These are phyloP conservation scores for Ganaspis brasiliensis DNA, from an alignment of 2,888 invertebrate species.

Conservation along the genomic window DNA sequence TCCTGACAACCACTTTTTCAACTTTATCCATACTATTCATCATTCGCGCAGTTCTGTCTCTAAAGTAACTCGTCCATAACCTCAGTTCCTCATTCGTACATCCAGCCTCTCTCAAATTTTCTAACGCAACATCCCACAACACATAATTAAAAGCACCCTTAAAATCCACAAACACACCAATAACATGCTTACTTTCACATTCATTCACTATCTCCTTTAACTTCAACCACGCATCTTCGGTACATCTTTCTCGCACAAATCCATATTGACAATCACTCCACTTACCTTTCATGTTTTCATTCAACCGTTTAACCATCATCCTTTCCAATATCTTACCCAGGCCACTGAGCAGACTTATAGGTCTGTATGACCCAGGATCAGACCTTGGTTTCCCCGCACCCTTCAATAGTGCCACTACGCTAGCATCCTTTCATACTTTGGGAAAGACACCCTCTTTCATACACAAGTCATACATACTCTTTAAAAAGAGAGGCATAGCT, in stretches of 20 bases:
- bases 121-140: conserved; percentile 19
- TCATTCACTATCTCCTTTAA: not conserved
- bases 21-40: not conserved
- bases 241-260: conserved; percentile 13
- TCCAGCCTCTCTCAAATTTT: conserved; percentile 22
- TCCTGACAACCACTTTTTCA: not conserved
- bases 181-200: not conserved
- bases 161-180: conserved; percentile 17
- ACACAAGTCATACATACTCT: not conserved
- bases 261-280: conserved; percentile 42
- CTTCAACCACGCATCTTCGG: conserved; percentile 39
- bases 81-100: conserved; percentile 53
- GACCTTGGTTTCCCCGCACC: not conserved
- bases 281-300: not conserved
- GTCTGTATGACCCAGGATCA: conserved; percentile 34
- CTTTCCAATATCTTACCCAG: conserved; percentile 44
- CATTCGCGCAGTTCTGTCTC: conserved; percentile 13
- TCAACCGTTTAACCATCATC: conserved; percentile 14
- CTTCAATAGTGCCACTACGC: conserved; percentile 26
- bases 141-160: conserved; percentile 44
- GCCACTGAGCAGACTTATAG: conserved; percentile 32
- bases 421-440: not conserved
- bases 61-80: conserved; percentile 32
- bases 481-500: not conserved
- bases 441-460: conserved; percentile 31